phyloP scores from a whole-genome alignment of 2,888 invertebrate species.

The Gryllus longicercus region DNA sequence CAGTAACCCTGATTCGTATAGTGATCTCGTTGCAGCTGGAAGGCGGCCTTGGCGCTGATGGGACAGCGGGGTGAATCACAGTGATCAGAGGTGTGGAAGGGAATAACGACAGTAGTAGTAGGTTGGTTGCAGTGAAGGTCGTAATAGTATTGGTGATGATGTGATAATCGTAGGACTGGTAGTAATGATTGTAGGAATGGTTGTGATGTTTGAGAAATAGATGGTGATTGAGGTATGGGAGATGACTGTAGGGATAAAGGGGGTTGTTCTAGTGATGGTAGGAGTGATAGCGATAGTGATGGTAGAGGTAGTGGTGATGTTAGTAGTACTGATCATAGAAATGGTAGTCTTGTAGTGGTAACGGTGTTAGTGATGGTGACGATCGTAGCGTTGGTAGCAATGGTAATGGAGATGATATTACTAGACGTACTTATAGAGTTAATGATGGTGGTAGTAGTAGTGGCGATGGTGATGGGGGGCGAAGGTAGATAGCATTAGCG shows the following conservation, averaged over 20 bases:
- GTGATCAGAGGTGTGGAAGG: too few relatives aligned
- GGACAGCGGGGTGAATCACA: too few relatives aligned
- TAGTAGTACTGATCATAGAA: conserved; percentile 24
- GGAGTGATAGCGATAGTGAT: conserved; percentile 20
- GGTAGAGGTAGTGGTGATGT: background rate
- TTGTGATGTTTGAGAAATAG: conserved; percentile 5
- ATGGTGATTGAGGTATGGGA: conserved; percentile 18
- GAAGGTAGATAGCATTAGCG: too few relatives aligned
- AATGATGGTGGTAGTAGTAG: background rate
- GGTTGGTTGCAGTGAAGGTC: background rate
- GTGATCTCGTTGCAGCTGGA: too few relatives aligned
- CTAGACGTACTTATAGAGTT: background rate
- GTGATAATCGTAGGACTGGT: background rate
- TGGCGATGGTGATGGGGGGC: background rate
- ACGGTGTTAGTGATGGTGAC: background rate
- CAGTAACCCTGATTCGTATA: too few relatives aligned
- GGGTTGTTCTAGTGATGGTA: conserved; percentile 3
- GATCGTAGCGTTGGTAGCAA: background rate
- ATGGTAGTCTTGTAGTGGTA: background rate
- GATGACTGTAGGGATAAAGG: background rate
- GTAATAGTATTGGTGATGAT: background rate
- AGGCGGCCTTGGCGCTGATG: too few relatives aligned
- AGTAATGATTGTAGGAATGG: background rate
- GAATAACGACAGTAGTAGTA: too few relatives aligned
- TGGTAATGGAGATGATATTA: background rate